phyloP scores from a whole-genome alignment of 2,888 invertebrate genomes.

The Darwinula stevensoni region DNA sequence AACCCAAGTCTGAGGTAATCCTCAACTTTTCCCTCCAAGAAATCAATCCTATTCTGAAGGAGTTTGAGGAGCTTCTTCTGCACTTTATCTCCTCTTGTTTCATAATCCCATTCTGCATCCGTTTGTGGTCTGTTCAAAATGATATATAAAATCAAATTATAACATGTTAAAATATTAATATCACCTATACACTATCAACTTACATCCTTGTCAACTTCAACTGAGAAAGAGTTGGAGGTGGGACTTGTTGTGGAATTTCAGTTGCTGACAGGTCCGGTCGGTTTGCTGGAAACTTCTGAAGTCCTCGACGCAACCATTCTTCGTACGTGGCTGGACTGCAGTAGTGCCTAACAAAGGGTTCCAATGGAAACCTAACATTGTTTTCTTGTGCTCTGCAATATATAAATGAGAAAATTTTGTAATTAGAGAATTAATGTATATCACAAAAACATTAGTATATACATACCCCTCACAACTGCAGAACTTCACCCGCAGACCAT shows the following conservation, averaged over 20 bases:
- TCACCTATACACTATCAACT: conserved; percentile 2
- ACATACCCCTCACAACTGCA: conserved; percentile 2
- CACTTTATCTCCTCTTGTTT: conserved; percentile 2
- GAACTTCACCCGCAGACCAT: conserved; percentile 2
- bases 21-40: conserved; percentile 2
- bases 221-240: conserved; percentile 2
- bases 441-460: conserved; percentile 2
- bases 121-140: conserved; percentile 2
- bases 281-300: conserved; percentile 2
- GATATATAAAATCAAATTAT: conserved; percentile 2
- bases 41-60: conserved; percentile 2
- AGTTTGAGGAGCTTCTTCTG: conserved; percentile 2
- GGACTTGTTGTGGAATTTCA: conserved; percentile 2
- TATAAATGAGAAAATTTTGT: conserved; percentile 1
- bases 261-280: conserved; percentile 2
- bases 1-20: conserved; percentile 2
- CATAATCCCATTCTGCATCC: conserved; percentile 2
- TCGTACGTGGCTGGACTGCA: conserved; percentile 1
- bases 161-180: conserved; percentile 2
- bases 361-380: conserved; percentile 1
- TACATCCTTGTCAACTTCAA: conserved; percentile 2
- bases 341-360: conserved; percentile 1
- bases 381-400: conserved; percentile 2
- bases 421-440: conserved; percentile 1
- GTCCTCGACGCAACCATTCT: conserved; percentile 2